Evolutionary conservation across 1,140 invertebrate genomes (phyloP), one percentile per base, ranked within the genome.

Genomic region (Cyclina sinensis): DNA sequence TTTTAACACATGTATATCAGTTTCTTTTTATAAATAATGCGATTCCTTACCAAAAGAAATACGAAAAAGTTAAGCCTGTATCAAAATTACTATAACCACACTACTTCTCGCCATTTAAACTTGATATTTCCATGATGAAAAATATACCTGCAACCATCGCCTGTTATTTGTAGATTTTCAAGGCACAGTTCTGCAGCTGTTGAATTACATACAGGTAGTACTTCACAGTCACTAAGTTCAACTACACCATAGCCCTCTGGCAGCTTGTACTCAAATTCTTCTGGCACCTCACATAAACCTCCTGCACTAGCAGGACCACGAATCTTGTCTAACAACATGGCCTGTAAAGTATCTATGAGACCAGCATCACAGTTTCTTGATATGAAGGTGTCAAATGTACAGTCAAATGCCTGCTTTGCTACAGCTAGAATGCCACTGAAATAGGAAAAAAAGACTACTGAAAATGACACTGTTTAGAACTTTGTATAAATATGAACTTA

Each of bases 101-200:
- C n/a, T n/a, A 51, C 9, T 51, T 11, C 9, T 24, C 30, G 12
- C 62, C 62, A 65, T 65, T 9, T 65, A 65, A 9, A 24, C 9
- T 12, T 65, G 62, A 65, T 65, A n/a, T 9, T 9, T 9, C 9
- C 48, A 51, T 18, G 18, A n/a, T n/a, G n/a, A n/a, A n/a, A 43
- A 43, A 43, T 43, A 7, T 81, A 81, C 79, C 57, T 43, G 54
- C 79, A 81, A 32, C 57, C 57, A 37, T 0, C 24, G 2, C 51
- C 37, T 2, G 24, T 14, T 24, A n/a, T 24, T 27, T 35, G 12
- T 3, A 81, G n/a, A 4, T 35, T 21, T 24, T 35, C 51, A 4
- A 81, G 11, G 37, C 79, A 81, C 9, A 3, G 11, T 24, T 65
- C 24, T 2, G 57, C 79, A n/a, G 54, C 57, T 43, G 24, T 81